A percentile compares a stretch with the other conserved stretches of the same genome.
Evolutionary conservation across 1,140 invertebrate species (phyloP).

Genomic region (Leucophenga varia): DNA sequence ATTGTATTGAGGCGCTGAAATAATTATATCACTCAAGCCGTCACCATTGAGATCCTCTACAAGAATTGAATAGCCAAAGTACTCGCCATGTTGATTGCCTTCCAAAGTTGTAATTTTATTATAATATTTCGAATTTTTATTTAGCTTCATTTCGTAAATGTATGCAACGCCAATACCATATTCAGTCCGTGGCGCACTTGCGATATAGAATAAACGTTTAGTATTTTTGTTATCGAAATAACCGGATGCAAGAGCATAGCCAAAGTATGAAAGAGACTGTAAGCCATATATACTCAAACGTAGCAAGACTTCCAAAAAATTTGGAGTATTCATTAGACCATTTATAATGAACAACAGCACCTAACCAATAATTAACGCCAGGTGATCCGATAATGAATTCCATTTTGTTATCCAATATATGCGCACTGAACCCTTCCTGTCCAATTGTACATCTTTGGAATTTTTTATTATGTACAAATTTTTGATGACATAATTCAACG

Average conservation of each 20-base stretch:
- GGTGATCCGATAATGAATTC: slow-evolving; percentile 64
- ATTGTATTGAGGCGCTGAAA: slow-evolving; percentile 76
- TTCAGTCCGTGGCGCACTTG: slow-evolving; percentile 49
- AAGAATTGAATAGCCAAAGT: slow-evolving; percentile 73
- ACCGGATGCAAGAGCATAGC: slow-evolving; percentile 46
- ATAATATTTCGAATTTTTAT: slow-evolving; percentile 31
- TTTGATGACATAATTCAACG: slow-evolving; percentile 28
- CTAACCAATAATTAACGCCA: slow-evolving; percentile 61
- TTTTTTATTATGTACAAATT: slow-evolving; percentile 23
- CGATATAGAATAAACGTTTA: slow-evolving; percentile 40
- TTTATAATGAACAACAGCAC: slow-evolving; percentile 42
- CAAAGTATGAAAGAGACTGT: slow-evolving; percentile 34
- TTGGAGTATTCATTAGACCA: slow-evolving; percentile 25
- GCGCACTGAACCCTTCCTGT: slow-evolving; percentile 59
- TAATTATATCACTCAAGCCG: slow-evolving; percentile 69
- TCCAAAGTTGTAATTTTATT: too few relatives aligned
- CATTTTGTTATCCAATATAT: slow-evolving; percentile 56
- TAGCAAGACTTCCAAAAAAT: slow-evolving; percentile 16
- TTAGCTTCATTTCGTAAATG: slow-evolving; percentile 34
- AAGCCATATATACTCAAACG: slow-evolving; percentile 23
- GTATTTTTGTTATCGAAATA: slow-evolving; percentile 38
- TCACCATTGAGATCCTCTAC: slow-evolving; percentile 74
- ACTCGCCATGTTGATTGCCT: slow-evolving; percentile 71
- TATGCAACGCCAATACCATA: slow-evolving; percentile 48
- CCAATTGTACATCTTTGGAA: slow-evolving; percentile 60